phyloP scores from a whole-genome alignment of 2,113 vertebrate species.

The Oryzias javanicus region DNA sequence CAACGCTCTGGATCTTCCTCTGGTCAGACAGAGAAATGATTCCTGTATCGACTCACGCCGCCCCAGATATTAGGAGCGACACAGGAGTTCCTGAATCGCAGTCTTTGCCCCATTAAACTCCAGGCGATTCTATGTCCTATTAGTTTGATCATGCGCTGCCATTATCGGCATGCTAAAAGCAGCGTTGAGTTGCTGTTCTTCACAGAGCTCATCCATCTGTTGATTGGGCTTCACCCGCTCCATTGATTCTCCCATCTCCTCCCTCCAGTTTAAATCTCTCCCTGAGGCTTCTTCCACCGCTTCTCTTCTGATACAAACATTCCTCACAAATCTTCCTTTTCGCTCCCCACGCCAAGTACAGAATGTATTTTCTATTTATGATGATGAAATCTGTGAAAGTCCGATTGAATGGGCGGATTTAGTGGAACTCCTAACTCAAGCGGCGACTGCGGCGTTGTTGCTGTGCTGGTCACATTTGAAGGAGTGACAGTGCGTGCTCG shows the following conservation, averaged over 20 bases:
- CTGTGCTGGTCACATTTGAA: constrained; percentile 9
- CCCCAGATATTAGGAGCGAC: constrained; percentile 18
- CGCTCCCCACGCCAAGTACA: background rate
- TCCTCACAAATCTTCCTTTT: background rate
- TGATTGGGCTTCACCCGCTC: constrained; percentile 38
- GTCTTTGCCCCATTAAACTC: constrained; percentile 33
- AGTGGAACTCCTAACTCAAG: background rate
- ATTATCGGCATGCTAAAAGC: constrained; percentile 12
- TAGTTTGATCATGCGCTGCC: constrained; percentile 33
- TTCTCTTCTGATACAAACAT: background rate
- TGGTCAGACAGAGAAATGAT: background rate
- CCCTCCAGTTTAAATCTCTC: constrained; percentile 15
- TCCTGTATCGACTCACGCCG: constrained; percentile 33
- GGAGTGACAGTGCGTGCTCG: constrained; percentile 11
- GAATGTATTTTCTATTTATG: background rate
- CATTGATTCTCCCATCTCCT: constrained; percentile 24
- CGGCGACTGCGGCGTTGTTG: constrained; percentile 19
- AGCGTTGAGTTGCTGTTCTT: constrained; percentile 37
- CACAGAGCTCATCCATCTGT: constrained; percentile 43
- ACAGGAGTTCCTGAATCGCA: constrained; percentile 8
- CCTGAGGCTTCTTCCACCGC: constrained; percentile 8
- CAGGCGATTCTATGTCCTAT: constrained; percentile 12
- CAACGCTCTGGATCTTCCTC: constrained; percentile 3
- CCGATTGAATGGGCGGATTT: background rate
- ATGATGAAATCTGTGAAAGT: constrained; percentile 19